These are phyloP conservation scores for Brassicogethes aeneus DNA, from an alignment of 2,888 invertebrate species.

Conservation along the genomic window DNA sequence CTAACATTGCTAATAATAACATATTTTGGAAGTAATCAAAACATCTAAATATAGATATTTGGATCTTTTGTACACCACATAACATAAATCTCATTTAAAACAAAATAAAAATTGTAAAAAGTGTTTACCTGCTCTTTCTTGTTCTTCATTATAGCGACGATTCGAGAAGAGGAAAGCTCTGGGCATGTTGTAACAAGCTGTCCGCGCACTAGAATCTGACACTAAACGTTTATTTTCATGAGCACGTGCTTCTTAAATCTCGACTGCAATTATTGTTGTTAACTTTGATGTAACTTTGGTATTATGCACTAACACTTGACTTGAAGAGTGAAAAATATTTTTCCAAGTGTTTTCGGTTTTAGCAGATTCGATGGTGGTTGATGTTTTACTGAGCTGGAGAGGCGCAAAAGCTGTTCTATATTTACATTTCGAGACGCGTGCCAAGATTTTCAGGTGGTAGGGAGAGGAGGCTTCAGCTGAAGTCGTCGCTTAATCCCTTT, in stretches of 20 bases:
- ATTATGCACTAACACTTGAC: too few relatives aligned
- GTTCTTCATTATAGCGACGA: slow-evolving; percentile 44
- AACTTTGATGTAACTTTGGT: too few relatives aligned
- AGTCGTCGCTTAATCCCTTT: slow-evolving; percentile 11
- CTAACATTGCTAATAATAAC: too few relatives aligned
- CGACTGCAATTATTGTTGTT: too few relatives aligned
- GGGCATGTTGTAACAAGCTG: slow-evolving; percentile 42
- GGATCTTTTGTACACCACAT: too few relatives aligned
- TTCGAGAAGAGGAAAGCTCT: slow-evolving; percentile 56
- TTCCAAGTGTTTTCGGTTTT: slow-evolving; percentile 1
- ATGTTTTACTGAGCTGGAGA: slow-evolving; percentile 34
- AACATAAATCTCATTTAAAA: neutral
- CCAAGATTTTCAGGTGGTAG: slow-evolving; percentile 38
- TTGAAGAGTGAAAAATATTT: too few relatives aligned
- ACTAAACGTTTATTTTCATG: too few relatives aligned
- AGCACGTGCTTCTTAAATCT: too few relatives aligned
- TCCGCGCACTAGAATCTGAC: too few relatives aligned
- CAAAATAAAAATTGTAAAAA: neutral
- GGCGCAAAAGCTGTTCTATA: slow-evolving; percentile 41
- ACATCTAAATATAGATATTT: too few relatives aligned
- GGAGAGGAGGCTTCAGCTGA: slow-evolving; percentile 20
- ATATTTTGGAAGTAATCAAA: too few relatives aligned
- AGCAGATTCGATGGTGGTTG: slow-evolving; percentile 18
- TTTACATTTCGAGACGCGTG: slow-evolving; percentile 42
- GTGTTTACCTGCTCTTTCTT: neutral